Conservation (phyloP, 2,888 invertebrate genomes). For the Drymonia ruficornis region DNA sequence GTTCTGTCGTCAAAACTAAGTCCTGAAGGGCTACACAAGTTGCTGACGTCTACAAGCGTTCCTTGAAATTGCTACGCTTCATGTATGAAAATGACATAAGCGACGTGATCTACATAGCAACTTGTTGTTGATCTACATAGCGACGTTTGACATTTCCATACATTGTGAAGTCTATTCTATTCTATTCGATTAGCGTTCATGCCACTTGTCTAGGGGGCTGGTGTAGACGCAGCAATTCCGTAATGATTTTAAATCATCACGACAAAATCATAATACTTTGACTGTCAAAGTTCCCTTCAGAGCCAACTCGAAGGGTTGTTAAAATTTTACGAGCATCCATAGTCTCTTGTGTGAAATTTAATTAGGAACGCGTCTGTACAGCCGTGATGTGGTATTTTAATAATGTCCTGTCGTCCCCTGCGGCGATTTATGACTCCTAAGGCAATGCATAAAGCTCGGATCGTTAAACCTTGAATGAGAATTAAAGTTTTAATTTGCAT, state of each 20-base stretch:
- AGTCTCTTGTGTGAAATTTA: constrained; percentile 70
- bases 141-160: too few relatives aligned
- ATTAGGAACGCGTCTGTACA: constrained; percentile 62
- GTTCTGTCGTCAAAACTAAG: too few relatives aligned
- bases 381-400: constrained; percentile 66
- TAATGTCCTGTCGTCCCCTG: constrained; percentile 58
- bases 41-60: too few relatives aligned
- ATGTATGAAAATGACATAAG: too few relatives aligned
- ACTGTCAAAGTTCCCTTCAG: not conserved
- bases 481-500: constrained; percentile 63
- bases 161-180: too few relatives aligned
- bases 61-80: too few relatives aligned
- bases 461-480: constrained; percentile 40
- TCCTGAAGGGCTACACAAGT: too few relatives aligned
- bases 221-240: too few relatives aligned
- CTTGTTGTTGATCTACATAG: too few relatives aligned
- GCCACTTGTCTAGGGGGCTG: too few relatives aligned
- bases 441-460: constrained; percentile 22
- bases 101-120: too few relatives aligned
- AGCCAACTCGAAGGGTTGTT: constrained; percentile 62
- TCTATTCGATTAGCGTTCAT: too few relatives aligned
- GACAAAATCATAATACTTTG: not conserved
- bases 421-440: constrained; percentile 21
- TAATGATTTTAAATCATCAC: constrained; percentile 2
- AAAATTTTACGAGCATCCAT: constrained; percentile 60